A percentile compares a stretch with the other conserved stretches of the same genome.
Conservation (phyloP, 2,888 invertebrate species). For the Tyria jacobaeae region DNA sequence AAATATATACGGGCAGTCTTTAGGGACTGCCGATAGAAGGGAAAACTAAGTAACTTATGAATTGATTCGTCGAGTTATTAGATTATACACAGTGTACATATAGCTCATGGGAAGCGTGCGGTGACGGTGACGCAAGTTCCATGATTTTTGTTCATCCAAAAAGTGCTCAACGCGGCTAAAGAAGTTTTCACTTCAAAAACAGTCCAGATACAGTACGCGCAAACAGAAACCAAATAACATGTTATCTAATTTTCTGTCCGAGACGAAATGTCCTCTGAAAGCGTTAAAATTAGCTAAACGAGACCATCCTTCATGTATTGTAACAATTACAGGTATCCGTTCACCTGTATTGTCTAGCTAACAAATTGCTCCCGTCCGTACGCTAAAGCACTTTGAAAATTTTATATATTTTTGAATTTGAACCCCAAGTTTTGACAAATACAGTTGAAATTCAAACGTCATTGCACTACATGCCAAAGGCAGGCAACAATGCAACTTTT, state of each 20-base stretch:
- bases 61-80: too few relatives aligned
- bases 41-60: too few relatives aligned
- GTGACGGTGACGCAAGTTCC: too few relatives aligned
- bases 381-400: conserved; percentile 33
- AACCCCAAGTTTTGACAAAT: neutral
- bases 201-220: too few relatives aligned
- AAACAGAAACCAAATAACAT: neutral
- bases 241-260: neutral
- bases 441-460: conserved; percentile 6
- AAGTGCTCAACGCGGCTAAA: too few relatives aligned
- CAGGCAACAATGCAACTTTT: neutral
- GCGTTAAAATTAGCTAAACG: conserved; percentile 30
- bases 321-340: conserved; percentile 47
- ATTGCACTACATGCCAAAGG: neutral
- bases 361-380: conserved; percentile 56
- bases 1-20: too few relatives aligned
- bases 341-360: conserved; percentile 42
- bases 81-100: too few relatives aligned
- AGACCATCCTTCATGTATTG: conserved; percentile 34
- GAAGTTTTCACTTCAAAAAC: too few relatives aligned
- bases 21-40: too few relatives aligned
- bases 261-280: conserved; percentile 15
- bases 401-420: neutral
- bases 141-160: too few relatives aligned
- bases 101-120: too few relatives aligned